These are phyloP conservation scores for Meta bourneti DNA, from an alignment of 2,888 invertebrate species.

Conservation along the genomic window DNA sequence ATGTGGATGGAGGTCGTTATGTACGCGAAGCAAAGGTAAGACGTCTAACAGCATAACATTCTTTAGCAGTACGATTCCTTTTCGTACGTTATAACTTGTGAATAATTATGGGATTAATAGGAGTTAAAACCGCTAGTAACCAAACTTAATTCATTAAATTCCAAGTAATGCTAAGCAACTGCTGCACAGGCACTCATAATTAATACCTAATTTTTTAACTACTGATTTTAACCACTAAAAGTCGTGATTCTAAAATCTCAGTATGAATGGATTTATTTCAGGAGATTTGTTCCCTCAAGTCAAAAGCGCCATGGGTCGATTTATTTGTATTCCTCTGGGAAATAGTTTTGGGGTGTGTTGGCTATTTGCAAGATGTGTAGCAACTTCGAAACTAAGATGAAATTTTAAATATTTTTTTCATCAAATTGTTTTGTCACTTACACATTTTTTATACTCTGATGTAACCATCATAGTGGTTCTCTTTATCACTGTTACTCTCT, in stretches of 20 bases:
- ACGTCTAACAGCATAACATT: slow-evolving; percentile 51
- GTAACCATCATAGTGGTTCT: neutral
- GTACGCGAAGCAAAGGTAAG: slow-evolving; percentile 99
- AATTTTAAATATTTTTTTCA: too few relatives aligned
- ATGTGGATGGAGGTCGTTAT: slow-evolving; percentile 95
- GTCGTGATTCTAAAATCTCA: slow-evolving; percentile 10
- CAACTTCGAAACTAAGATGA: too few relatives aligned
- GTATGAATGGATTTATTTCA: slow-evolving; percentile 40
- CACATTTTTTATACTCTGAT: neutral
- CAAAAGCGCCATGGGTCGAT: neutral
- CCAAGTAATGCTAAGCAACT: slow-evolving; percentile 46
- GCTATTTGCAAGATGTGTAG: too few relatives aligned
- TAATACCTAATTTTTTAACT: slow-evolving; percentile 60
- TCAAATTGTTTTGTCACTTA: too few relatives aligned
- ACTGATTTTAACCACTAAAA: slow-evolving; percentile 32
- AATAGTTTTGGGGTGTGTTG: too few relatives aligned
- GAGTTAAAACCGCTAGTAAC: slow-evolving; percentile 48
- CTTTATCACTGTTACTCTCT: neutral
- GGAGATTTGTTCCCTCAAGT: neutral
- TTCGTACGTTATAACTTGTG: slow-evolving; percentile 31
- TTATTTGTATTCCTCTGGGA: too few relatives aligned
- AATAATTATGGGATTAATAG: slow-evolving; percentile 56
- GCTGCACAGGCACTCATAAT: slow-evolving; percentile 52
- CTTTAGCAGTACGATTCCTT: neutral
- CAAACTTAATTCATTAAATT: slow-evolving; percentile 32